Base-by-base conservation (phyloP, 1,140 invertebrate genomes). In the Diuraphis noxia region DNA sequence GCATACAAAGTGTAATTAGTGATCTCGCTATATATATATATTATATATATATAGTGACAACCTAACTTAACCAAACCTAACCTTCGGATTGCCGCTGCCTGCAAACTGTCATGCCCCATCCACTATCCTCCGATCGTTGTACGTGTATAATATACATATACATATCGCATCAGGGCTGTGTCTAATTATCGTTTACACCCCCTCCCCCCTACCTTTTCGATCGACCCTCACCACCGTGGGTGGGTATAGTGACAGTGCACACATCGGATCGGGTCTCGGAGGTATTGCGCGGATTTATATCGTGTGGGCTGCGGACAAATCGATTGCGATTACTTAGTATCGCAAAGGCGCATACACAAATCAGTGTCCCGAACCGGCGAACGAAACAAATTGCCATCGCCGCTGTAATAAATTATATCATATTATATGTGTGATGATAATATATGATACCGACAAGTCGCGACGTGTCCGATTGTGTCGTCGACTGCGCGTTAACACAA, bases 271-370 rank as follows among this genome's bases (percentile, higher is more conserved):
- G n/a, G 63, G 88, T 79, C 72, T 79, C 63, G 38, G 63, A 90
- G 88, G 88, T 90, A 88, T 88, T 34, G 87, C 38, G 19, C 30
- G 88, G 40, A 79, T 79, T 46, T 46, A 34, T 72, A 43, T 41
- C 17, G 77, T 63, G 40, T 63, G 40, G 49, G 23, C 88, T 17
- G 41, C 41, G 49, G 88, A 90, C 88, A 81, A 90, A 90, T 90
- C 88, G 43, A 81, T 81, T 81, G 72, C 77, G 41, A 90, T 90
- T 90, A 89, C 4, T 36, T n/a, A n/a, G n/a, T n/a, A 77, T 46
- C 56, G 87, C 56, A 17, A 40, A 63, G 6, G 17, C 40, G 56
- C 56, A n/a, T n/a, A 43, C 46, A 89, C 72, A 77, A 77, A 79
- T 77, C 56, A 43, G 41, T 49, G 88, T 77, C 88, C 1, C 88